Conservation (phyloP, 2,797 vertebrate genomes). For the Decapterus maruadsi region DNA sequence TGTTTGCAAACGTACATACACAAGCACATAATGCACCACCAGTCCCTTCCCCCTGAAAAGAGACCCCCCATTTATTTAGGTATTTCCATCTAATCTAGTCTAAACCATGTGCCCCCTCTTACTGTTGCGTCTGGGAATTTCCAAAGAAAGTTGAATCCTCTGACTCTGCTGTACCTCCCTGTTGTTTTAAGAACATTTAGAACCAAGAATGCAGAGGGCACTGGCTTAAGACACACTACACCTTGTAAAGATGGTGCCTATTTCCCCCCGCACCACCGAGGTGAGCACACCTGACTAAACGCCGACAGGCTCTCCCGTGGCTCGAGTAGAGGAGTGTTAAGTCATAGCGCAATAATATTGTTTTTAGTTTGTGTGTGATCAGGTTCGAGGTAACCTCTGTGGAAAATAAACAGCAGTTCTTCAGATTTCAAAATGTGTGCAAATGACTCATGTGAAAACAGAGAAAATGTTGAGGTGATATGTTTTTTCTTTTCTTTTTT, state of each 20-base stretch:
- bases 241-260: conserved; percentile 62
- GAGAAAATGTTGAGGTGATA: conserved; percentile 38
- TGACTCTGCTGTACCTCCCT: conserved; percentile 57
- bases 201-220: conserved; percentile 64
- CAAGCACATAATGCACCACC: conserved; percentile 28
- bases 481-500: neutral
- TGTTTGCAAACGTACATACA: conserved; percentile 62
- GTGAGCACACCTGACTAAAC: conserved; percentile 78
- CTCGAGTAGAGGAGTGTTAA: conserved; percentile 55
- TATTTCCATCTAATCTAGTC: conserved; percentile 65
- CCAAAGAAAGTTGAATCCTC: conserved; percentile 60
- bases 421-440: conserved; percentile 49
- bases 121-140: conserved; percentile 75
- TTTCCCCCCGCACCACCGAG: conserved; percentile 45
- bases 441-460: conserved; percentile 43
- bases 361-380: conserved; percentile 64
- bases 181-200: conserved; percentile 69
- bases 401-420: conserved; percentile 54
- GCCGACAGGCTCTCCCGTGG: conserved; percentile 51
- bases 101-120: conserved; percentile 50
- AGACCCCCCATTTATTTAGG: conserved; percentile 61
- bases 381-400: conserved; percentile 50
- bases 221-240: conserved; percentile 59
- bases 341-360: conserved; percentile 79
- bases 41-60: conserved; percentile 42